Base-by-base conservation (phyloP, 2,113 vertebrate genomes). In the Tympanuchus pallidicinctus region DNA sequence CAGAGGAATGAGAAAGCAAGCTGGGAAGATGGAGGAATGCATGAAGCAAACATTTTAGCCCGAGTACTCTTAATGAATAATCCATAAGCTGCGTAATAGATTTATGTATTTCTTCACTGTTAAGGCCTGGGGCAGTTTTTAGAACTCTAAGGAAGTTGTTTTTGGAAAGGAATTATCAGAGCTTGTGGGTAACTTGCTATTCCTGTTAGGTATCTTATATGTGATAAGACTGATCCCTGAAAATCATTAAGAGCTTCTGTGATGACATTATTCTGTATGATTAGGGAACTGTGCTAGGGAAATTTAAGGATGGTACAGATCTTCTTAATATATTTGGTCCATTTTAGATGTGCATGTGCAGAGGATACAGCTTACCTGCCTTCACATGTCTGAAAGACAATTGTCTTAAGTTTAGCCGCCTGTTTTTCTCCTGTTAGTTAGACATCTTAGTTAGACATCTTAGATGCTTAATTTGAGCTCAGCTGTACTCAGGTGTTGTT, bases 41-140 rank as follows among this genome's bases (percentile, higher is more conserved):
- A 30, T 27, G 34, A 64, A 69, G 61, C 48, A 82, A 77, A 61
- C n/a, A 10, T 72, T 84, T 94, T 90, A 34, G 47, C 50, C 59
- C 57, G 38, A 87, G 82, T 91, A 42, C 59, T 90, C 59, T 24
- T 82, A 61, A 86, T 94, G 65, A 93, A 95, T 95, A 61, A 90
- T 92, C 71, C 72, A 89, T 89, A 63, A 90, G 48, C 36, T 80
- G 67, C 71, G 42, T 72, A 89, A 54, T 81, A 87, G 85, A 82
- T 94, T 45, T 52, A 40, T 72, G 19, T 30, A 40, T 36, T 40
- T 66, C 52, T 76, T 10, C 48, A 84, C 59, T 85, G 59, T 48
- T 82, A 61, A 27, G 20, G 71, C 78, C 81, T 79, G 36, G 78
- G 63, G 64, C 81, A 87, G 27, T 28, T 87, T 82, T 80, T 89